A percentile compares a stretch with the other conserved stretches of the same genome.
phyloP scores from a whole-genome alignment of 2,888 invertebrate species.

The Schizaphis graminum region DNA sequence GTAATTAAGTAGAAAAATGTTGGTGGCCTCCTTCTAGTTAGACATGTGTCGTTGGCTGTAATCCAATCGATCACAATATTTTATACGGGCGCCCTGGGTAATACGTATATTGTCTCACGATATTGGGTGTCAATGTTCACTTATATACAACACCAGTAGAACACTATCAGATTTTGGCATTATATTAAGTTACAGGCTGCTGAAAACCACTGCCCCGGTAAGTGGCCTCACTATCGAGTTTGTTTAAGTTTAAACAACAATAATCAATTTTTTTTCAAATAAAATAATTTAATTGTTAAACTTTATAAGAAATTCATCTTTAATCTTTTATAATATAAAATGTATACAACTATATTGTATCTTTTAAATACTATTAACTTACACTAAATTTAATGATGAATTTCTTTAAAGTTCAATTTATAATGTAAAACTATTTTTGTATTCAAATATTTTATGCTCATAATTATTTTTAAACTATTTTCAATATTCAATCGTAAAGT shows the following conservation, averaged over 20 bases:
- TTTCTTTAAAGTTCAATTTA: neutral
- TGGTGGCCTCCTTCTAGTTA: neutral
- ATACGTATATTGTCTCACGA: slow-evolving; percentile 57
- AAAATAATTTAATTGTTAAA: neutral
- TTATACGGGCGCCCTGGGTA: slow-evolving; percentile 52
- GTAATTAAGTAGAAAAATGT: slow-evolving; percentile 32
- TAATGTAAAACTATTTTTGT: neutral
- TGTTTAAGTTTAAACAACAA: neutral
- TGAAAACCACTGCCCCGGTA: neutral
- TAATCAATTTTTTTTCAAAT: neutral
- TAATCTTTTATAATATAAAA: neutral
- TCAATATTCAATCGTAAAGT: neutral
- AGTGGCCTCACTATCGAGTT: neutral
- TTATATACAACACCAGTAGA: slow-evolving; percentile 22
- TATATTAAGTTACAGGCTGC: slow-evolving; percentile 52
- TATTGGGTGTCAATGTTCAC: slow-evolving; percentile 49
- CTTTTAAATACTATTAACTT: neutral
- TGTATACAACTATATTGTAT: neutral
- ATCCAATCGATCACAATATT: slow-evolving; percentile 61
- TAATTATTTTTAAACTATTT: neutral
- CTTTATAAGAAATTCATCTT: neutral
- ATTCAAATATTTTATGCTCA: neutral
- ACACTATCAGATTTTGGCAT: slow-evolving; percentile 48
- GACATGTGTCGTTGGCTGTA: slow-evolving; percentile 32
- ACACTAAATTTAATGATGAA: neutral